A percentile compares a stretch with the other conserved stretches of the same genome.
These are phyloP conservation scores for Drosophila orosa DNA, from an alignment of 1,140 invertebrate species.

Conservation along the genomic window DNA sequence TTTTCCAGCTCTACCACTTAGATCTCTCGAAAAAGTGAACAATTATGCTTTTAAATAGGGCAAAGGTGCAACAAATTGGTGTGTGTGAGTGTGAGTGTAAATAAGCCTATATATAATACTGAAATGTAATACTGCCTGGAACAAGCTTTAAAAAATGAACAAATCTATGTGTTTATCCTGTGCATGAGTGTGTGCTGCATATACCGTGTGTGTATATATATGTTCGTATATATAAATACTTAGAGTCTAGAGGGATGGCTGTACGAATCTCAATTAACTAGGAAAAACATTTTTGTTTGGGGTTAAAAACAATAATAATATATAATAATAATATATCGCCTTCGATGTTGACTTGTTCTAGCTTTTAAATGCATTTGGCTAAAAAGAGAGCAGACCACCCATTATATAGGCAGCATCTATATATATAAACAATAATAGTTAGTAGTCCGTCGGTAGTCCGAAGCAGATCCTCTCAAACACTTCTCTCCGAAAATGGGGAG, in stretches of 20 bases:
- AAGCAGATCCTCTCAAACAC: slow-evolving; percentile 5
- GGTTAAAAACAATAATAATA: slow-evolving; percentile 6
- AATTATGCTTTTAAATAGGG: slow-evolving; percentile 42
- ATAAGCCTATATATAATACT: slow-evolving; percentile 52
- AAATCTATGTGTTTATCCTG: slow-evolving; percentile 34
- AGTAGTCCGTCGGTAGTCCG: slow-evolving; percentile 28
- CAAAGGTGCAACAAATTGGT: slow-evolving; percentile 62
- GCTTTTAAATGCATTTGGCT: slow-evolving; percentile 32
- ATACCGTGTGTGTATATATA: not conserved
- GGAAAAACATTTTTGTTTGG: slow-evolving; percentile 30
- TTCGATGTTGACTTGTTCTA: slow-evolving; percentile 27
- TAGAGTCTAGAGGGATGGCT: slow-evolving; percentile 14
- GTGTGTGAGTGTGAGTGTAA: slow-evolving; percentile 15
- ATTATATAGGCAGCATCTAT: slow-evolving; percentile 36
- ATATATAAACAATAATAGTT: slow-evolving; percentile 18
- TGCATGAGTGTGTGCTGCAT: slow-evolving; percentile 21
- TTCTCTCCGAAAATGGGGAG: slow-evolving; percentile 20
- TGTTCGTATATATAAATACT: slow-evolving; percentile 12
- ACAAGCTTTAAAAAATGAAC: slow-evolving; percentile 27
- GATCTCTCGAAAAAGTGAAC: slow-evolving; percentile 13
- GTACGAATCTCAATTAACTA: slow-evolving; percentile 41
- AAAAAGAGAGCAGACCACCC: slow-evolving; percentile 17
- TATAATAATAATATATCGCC: too few relatives aligned
- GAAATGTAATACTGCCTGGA: slow-evolving; percentile 27
- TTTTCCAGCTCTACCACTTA: slow-evolving; percentile 1